phyloP scores from a whole-genome alignment of 2,888 invertebrate species.

The Muschampia plurimacula region DNA sequence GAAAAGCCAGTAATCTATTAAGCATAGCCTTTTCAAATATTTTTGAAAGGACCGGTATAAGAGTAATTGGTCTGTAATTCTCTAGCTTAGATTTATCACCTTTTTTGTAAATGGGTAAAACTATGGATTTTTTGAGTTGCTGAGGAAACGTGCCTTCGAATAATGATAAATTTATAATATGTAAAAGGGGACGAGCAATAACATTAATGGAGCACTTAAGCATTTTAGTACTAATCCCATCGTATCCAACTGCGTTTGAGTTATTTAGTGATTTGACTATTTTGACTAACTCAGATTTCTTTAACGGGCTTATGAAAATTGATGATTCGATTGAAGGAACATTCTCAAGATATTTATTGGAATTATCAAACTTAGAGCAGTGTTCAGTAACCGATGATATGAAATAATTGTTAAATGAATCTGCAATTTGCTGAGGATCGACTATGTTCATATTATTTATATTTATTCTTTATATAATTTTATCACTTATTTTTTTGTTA shows the following conservation, averaged over 20 bases:
- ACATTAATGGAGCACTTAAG: background rate
- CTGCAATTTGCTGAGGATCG: background rate
- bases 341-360: background rate
- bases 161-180: background rate
- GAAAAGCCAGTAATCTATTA: background rate
- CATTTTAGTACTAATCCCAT: background rate
- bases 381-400: background rate
- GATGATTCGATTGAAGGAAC: background rate
- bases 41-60: background rate
- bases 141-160: background rate
- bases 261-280: constrained; percentile 7
- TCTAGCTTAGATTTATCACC: background rate
- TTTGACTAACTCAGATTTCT: background rate
- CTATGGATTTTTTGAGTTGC: background rate
- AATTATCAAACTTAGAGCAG: background rate
- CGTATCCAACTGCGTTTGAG: constrained; percentile 2
- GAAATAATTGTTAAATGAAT: background rate
- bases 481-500: background rate
- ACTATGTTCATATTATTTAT: background rate
- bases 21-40: no score
- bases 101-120: constrained; percentile 5
- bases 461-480: background rate
- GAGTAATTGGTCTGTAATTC: constrained; percentile 6
- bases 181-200: background rate
- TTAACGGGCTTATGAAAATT: background rate